A percentile compares a stretch with the other conserved stretches of the same genome.
Conservation (phyloP, 2,888 invertebrate species). For the Chrysolina haemoptera region DNA sequence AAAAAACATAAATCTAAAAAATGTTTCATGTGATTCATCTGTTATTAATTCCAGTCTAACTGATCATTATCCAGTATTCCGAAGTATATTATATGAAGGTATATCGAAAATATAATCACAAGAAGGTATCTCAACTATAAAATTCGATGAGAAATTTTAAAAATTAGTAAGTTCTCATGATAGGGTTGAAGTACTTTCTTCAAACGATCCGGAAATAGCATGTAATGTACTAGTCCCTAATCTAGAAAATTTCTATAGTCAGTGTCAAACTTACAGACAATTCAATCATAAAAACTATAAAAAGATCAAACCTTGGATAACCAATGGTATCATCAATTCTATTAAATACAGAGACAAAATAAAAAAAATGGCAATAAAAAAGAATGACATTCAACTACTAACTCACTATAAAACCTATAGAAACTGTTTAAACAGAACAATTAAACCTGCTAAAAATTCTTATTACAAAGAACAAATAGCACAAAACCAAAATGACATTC, state of each 20-base stretch:
- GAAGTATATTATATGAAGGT: neutral
- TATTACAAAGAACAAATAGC: neutral
- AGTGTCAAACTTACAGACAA: neutral
- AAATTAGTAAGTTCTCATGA: neutral
- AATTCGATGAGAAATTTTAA: neutral
- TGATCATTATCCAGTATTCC: constrained; percentile 5
- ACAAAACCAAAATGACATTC: constrained; percentile 1
- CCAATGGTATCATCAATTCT: neutral
- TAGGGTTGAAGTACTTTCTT: neutral
- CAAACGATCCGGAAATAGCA: constrained; percentile 6
- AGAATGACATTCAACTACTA: neutral
- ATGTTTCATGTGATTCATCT: constrained; percentile 1
- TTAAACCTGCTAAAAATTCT: neutral
- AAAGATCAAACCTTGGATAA: neutral
- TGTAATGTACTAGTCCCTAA: neutral
- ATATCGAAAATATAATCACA: neutral
- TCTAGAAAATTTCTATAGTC: neutral
- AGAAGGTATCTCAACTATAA: neutral
- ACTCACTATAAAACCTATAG: neutral
- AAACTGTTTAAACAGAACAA: neutral
- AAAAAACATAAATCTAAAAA: neutral
- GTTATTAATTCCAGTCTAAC: constrained; percentile 14
- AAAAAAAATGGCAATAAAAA: neutral
- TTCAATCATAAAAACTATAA: neutral
- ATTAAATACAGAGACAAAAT: neutral